Evolutionary conservation across 1,140 invertebrate species (phyloP), one percentile per base, ranked within the genome.

Genomic region (Magallana gigas): DNA sequence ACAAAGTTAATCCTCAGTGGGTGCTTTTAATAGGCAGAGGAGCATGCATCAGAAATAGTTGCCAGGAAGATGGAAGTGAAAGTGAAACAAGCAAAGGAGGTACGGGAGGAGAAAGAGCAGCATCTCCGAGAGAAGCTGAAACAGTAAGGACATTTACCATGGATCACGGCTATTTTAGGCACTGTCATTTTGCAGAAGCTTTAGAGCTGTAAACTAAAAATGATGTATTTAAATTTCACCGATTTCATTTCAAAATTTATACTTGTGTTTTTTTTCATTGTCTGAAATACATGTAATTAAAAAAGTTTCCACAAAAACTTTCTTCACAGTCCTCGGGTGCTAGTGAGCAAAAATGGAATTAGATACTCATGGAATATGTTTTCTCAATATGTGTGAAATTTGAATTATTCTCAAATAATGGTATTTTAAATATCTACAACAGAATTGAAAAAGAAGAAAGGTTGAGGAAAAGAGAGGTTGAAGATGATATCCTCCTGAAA

Each of bases 381-480:
- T 4, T 2, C 36, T 48, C 36, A 48, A 48, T 4, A 48, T 48
- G 36, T 4, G 2, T 48, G 36, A 48, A 48, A 48, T 48, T 48
- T 48, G 2, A 48, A 48, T 48, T 48, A 64, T 5, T 2, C 3
- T 64, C 62, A 64, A 64, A 64, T 8, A 64, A 14, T 8, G 62
- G 62, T 14, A 64, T 16, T 64, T 48, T 48, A 48, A 85, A 48
- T 59, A 23, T 59, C 57, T 88, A 29, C 76, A 83, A 14, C 58
- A 92, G 91, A 84, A 85, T 92, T 16, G 85, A 89, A 9, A 89
- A 91, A 84, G 91, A 92, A 84, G 88, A 89, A n/a, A 90, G 91
- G 18, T 58, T 56, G 18, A 89, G 88, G 85, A 89, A 85, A 62
- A 83, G 83, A 12, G 85, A 88, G 36, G 89, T 90, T 23, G 87